Conservation (phyloP, 23 tunicate species). For the Diplosoma virens region DNA sequence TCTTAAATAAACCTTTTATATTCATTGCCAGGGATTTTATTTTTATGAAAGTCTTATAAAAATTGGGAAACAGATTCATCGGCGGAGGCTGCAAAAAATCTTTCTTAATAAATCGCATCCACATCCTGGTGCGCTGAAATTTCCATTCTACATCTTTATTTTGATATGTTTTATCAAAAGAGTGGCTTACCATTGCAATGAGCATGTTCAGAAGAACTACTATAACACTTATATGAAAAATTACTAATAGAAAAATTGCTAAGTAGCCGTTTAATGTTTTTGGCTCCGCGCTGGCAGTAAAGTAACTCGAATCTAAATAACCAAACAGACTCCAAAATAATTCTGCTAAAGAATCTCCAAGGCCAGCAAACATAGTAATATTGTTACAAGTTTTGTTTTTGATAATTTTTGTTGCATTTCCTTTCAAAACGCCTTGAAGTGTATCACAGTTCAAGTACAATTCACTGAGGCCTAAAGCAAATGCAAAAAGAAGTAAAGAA, state of each 20-base stretch:
- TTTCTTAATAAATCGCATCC: constrained; percentile 51
- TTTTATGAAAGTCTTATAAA: no score
- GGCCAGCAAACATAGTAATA: background rate
- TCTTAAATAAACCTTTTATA: no score
- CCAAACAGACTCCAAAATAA: constrained; percentile 14
- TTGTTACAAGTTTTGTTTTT: background rate
- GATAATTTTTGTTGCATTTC: background rate
- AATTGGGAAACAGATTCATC: constrained; percentile 51
- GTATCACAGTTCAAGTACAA: constrained; percentile 88
- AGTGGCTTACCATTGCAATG: constrained; percentile 55
- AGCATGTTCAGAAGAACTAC: constrained; percentile 57
- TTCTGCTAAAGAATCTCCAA: background rate
- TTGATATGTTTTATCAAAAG: constrained; percentile 36
- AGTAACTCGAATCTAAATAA: background rate
- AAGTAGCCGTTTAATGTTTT: background rate
- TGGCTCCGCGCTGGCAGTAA: background rate
- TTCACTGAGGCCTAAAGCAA: constrained; percentile 82
- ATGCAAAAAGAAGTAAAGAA: constrained; percentile 65
- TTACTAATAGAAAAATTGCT: background rate
- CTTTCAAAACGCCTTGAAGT: constrained; percentile 8
- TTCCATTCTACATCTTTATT: constrained; percentile 46
- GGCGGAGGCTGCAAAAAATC: constrained; percentile 54
- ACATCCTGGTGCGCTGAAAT: constrained; percentile 33
- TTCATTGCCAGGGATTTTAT: no score
- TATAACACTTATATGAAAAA: constrained; percentile 36